phyloP scores from a whole-genome alignment of 92 coral and sea anemone species.

The Epizoanthus scotinus region DNA sequence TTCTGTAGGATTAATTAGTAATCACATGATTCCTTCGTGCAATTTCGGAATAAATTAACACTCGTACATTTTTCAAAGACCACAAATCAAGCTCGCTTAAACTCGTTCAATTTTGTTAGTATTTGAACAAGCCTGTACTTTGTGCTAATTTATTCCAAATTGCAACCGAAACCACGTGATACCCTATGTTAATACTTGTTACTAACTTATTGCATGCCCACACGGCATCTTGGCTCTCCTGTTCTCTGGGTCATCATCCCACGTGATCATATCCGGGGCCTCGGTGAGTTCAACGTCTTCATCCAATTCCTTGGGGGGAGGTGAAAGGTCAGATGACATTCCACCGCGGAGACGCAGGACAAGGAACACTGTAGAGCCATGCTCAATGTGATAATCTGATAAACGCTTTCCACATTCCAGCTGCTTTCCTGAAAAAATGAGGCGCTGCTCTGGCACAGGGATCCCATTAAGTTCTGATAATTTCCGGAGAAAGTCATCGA shows the following conservation, averaged over 20 bases:
- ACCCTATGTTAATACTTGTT: neutral
- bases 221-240: conserved; percentile 95
- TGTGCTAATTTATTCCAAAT: no score
- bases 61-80: no score
- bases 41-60: no score
- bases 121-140: no score
- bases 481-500: conserved; percentile 60
- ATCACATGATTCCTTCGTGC: no score
- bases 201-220: conserved; percentile 89
- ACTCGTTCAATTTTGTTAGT: no score
- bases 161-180: no score
- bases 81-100: no score
- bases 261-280: conserved; percentile 93
- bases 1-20: no score
- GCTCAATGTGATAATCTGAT: conserved; percentile 61
- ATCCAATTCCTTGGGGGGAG: conserved; percentile 67
- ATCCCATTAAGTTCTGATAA: conserved; percentile 53
- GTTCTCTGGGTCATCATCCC: conserved; percentile 90
- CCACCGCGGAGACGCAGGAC: conserved; percentile 73
- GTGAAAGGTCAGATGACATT: conserved; percentile 43
- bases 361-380: conserved; percentile 56
- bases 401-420: conserved; percentile 59
- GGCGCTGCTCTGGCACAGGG: conserved; percentile 52
- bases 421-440: conserved; percentile 55
- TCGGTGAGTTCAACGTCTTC: conserved; percentile 73